A percentile compares a stretch with the other conserved stretches of the same genome.
Conservation (phyloP, 2,113 vertebrate species). For the Rhinolophus sinicus region DNA sequence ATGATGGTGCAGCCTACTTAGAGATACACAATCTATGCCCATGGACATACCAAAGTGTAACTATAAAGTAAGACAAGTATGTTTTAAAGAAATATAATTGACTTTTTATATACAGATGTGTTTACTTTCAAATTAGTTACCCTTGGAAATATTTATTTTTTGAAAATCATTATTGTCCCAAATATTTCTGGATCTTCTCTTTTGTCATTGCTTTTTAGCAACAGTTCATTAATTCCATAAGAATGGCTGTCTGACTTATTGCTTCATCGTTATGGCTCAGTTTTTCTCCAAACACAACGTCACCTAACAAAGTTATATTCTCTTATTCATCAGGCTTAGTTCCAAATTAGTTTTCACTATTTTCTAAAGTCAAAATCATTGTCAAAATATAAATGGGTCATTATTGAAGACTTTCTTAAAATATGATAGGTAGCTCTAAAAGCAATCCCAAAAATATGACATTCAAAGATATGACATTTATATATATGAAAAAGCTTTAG, state of each 20-base stretch:
- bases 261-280: neutral
- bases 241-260: neutral
- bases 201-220: neutral
- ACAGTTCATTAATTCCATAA: neutral
- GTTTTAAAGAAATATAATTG: neutral
- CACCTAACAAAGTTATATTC: neutral
- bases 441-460: neutral
- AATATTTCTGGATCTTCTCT: neutral
- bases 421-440: neutral
- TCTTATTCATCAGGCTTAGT: neutral
- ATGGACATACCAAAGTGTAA: neutral
- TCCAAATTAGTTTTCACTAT: neutral
- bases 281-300: neutral
- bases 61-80: neutral
- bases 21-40: too few species aligned
- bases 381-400: neutral
- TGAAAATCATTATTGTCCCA: conserved; percentile 11
- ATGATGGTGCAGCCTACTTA: neutral
- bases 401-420: neutral
- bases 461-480: neutral
- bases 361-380: conserved; percentile 20
- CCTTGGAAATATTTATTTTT: neutral
- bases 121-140: neutral
- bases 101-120: neutral
- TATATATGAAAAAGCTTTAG: neutral